Evolutionary conservation across 2,113 vertebrate genomes (phyloP), one percentile per base, ranked within the genome.

Genomic region (Myanophis thanlyinensis): DNA sequence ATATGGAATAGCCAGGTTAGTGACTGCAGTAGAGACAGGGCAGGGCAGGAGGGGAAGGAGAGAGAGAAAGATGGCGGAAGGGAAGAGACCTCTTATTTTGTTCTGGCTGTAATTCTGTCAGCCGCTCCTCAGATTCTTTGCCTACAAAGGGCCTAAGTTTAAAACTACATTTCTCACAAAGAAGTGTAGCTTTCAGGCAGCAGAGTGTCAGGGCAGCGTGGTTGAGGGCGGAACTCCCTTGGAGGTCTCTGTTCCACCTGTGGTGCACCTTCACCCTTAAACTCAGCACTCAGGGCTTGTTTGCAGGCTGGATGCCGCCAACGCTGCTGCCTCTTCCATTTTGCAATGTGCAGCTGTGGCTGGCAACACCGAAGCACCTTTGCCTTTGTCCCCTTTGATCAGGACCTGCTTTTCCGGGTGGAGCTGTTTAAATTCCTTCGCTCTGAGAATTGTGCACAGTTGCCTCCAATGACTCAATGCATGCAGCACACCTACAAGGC

Each of bases 391-490:
- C 30, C 15, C 87, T 93, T 56, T 88, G 89, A 88, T 49, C 67
- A 48, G 85, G 59, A 93, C 51, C 86, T 84, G 92, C 25, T 80
- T 91, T 93, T 93, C 51, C 10, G 48, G 44, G 92, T 56, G 86
- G 85, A 67, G 89, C 86, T 40, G 51, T 35, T 80, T 40, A 51
- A 91, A 91, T 84, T 54, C 85, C 89, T 91, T 87, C 11, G 11
- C 84, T 53, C 46, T 46, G 93, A 89, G n/a, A 85, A 46, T 18
- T 89, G 44, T 4, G 22, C 20, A 40, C 6, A 85, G 67, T 15
- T 88, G 44, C 52, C 52, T 46, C 13, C 49, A 12, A 22, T 0
- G 80, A 40, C 67, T 80, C 15, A 2, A 5, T 35, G 35, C 6
- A n/a, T 12, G 27, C 59, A n/a, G 30, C 11, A 1, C 59, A 44